Conservation (phyloP, 1,140 invertebrate genomes). For the Cryptotermes secundus region DNA sequence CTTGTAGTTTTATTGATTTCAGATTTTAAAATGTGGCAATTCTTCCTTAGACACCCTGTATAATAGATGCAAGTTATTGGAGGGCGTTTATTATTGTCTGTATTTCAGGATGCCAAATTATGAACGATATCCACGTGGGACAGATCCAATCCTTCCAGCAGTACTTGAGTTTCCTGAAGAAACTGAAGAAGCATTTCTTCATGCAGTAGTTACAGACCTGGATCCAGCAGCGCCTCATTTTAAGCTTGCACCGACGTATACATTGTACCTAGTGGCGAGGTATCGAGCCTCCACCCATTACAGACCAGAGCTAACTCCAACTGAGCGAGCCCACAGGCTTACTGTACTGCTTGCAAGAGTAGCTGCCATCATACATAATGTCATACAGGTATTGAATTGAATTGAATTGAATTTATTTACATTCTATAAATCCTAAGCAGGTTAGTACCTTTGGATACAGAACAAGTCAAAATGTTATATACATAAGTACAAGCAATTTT, state of each 20-base stretch:
- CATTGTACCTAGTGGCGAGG: slow-evolving; percentile 88
- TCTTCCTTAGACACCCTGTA: too few relatives aligned
- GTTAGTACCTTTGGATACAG: too few relatives aligned
- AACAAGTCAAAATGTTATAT: too few relatives aligned
- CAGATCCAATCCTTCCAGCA: slow-evolving; percentile 89
- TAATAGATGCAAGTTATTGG: too few relatives aligned
- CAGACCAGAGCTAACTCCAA: slow-evolving; percentile 85
- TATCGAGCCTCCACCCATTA: slow-evolving; percentile 93
- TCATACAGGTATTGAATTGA: slow-evolving; percentile 77
- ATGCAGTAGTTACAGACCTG: slow-evolving; percentile 81
- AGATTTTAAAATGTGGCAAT: too few relatives aligned
- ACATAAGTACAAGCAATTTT: too few relatives aligned
- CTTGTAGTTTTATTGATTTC: too few relatives aligned
- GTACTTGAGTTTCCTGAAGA: slow-evolving; percentile 94
- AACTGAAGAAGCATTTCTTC: slow-evolving; percentile 87
- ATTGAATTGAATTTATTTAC: too few relatives aligned
- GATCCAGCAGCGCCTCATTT: slow-evolving; percentile 82
- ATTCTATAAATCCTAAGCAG: too few relatives aligned
- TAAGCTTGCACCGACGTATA: slow-evolving; percentile 91
- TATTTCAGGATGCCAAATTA: slow-evolving; percentile 53
- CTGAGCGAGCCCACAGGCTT: slow-evolving; percentile 85
- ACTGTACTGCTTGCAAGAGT: slow-evolving; percentile 88
- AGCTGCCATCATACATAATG: slow-evolving; percentile 79
- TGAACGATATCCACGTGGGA: slow-evolving; percentile 61
- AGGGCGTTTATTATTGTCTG: too few relatives aligned